Base-by-base conservation (phyloP, 2,888 invertebrate genomes). In the Hedychridium roseum region DNA sequence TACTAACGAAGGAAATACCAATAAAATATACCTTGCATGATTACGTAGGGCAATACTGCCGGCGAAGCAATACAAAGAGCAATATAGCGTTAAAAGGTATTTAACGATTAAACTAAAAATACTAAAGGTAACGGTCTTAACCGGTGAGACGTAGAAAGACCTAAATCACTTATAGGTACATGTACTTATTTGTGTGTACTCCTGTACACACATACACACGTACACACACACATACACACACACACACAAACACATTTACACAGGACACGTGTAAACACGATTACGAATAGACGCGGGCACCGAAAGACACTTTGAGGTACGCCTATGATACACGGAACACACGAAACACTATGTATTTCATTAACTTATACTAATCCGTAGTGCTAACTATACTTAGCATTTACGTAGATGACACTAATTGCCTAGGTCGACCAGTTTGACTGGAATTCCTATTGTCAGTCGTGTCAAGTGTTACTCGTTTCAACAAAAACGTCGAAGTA, bases 61-160 rank as follows among this genome's bases (percentile, higher is more conserved):
- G 63, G 62, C 62, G 66, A 73, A 74, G 74, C 76, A 76, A 77
- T 76, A 77, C 68, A 71, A 76, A 74, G 71, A 77, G 76, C 76
- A 76, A 75, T 75, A 76, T 78, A 75, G 62, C 58, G 50, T 65
- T 68, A 61, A 51, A 57, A 49, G 48, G 51, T 60, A 60, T 62
- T 54, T 54, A 63, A 60, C 45, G 45, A 61, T 41, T 38, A 44
- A 54, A 57, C 44, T 58, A 60, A 64, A 60, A 54, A 44, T 57
- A 65, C 50, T 62, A 61, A 63, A 55, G 50, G 40, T 54, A 55
- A 44, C n/a, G n/a, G n/a, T n/a, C n/a, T n/a, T n/a, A n/a, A n/a
- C n/a, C n/a, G n/a, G n/a, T n/a, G n/a, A n/a, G n/a, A n/a, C n/a
- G n/a, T n/a, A n/a, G n/a, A n/a, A n/a, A n/a, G n/a, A n/a, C n/a